Conservation (phyloP, 2,797 vertebrate genomes). For the Helicolenus hilgendorfi region DNA sequence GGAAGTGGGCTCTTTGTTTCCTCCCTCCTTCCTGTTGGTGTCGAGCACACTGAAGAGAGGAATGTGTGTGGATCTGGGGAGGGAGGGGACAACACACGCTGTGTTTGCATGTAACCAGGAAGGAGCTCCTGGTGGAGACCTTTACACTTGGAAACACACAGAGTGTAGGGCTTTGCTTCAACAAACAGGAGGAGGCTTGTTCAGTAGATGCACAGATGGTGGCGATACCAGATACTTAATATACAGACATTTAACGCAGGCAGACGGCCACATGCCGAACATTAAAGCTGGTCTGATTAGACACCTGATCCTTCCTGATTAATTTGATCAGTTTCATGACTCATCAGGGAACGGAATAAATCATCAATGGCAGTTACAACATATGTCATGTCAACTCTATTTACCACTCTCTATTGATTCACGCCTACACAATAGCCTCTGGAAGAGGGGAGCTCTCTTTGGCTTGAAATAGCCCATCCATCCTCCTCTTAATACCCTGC, state of each 20-base stretch:
- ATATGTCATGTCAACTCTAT: constrained; percentile 75
- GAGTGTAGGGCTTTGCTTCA: not conserved
- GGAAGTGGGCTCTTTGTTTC: constrained; percentile 88
- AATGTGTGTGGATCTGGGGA: constrained; percentile 51
- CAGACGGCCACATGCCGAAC: constrained; percentile 23
- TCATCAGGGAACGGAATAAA: constrained; percentile 62
- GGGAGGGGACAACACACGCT: constrained; percentile 46
- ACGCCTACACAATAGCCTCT: constrained; percentile 50
- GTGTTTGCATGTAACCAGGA: constrained; percentile 79
- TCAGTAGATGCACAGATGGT: constrained; percentile 53
- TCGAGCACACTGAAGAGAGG: constrained; percentile 36
- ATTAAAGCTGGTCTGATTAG: constrained; percentile 51
- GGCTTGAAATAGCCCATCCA: constrained; percentile 23
- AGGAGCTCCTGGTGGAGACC: constrained; percentile 53
- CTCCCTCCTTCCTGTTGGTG: constrained; percentile 84
- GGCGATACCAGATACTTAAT: not conserved
- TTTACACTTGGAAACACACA: constrained; percentile 28
- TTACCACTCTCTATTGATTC: constrained; percentile 70
- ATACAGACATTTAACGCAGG: constrained; percentile 26
- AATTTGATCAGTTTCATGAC: constrained; percentile 61
- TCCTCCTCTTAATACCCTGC: constrained; percentile 20
- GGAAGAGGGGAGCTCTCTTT: constrained; percentile 21
- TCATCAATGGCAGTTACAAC: constrained; percentile 56
- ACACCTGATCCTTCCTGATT: constrained; percentile 75
- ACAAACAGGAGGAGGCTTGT: not conserved